Evolutionary conservation across 2,888 invertebrate genomes (phyloP).

Genomic region (Metalampra italica): DNA sequence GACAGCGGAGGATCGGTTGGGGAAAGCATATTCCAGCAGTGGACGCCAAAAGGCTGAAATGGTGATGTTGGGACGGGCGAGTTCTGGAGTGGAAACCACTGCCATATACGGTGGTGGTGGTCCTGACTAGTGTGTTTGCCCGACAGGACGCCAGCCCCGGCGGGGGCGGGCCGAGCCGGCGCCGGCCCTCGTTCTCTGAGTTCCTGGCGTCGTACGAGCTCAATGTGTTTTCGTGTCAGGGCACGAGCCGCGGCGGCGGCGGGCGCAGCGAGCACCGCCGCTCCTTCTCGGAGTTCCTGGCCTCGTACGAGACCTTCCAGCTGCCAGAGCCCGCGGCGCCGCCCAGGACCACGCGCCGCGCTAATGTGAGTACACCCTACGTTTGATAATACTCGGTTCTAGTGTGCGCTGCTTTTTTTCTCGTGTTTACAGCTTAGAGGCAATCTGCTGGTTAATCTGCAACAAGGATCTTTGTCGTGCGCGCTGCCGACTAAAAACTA

Average conservation of each 20-base stretch:
- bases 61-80: too few species aligned
- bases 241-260: conserved; percentile 48
- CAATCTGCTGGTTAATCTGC: too few species aligned
- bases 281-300: conserved; percentile 49
- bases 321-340: conserved; percentile 35
- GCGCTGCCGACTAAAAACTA: too few species aligned
- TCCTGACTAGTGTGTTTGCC: neutral
- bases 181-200: conserved; percentile 53
- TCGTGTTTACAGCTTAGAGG: too few species aligned
- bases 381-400: too few species aligned
- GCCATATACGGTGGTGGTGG: too few species aligned
- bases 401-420: too few species aligned
- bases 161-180: conserved; percentile 50
- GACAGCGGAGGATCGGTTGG: too few species aligned
- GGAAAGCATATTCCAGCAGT: too few species aligned
- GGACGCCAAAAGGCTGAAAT: too few species aligned
- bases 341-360: conserved; percentile 25
- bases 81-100: too few species aligned
- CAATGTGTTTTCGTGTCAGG: conserved; percentile 27
- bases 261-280: conserved; percentile 52
- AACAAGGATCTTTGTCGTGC: too few species aligned
- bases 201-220: conserved; percentile 22
- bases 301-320: conserved; percentile 33
- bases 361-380: conserved; percentile 42
- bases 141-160: conserved; percentile 49